Conservation (phyloP, 2,113 vertebrate genomes). For the Typhlomys cinereus region DNA sequence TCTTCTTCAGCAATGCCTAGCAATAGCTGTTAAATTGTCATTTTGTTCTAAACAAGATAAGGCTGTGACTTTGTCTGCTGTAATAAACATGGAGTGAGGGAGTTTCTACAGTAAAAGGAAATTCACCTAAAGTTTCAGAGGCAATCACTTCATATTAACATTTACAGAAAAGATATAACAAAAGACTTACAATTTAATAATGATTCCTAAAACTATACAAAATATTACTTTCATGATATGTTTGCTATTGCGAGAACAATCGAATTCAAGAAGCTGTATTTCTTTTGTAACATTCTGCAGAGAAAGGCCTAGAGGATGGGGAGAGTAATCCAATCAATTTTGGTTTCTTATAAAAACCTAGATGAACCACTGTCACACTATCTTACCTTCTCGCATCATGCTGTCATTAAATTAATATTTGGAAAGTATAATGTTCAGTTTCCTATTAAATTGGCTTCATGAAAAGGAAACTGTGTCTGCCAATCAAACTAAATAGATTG, state of each 20-base stretch:
- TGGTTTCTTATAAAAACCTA: not conserved
- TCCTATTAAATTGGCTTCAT: not conserved
- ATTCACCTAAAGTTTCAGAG: conserved; percentile 5
- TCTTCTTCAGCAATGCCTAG: not conserved
- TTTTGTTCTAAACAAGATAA: not conserved
- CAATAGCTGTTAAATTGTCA: not conserved
- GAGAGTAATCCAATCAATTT: not conserved
- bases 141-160: not conserved
- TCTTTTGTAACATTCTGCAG: not conserved
- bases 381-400: not conserved
- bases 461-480: not conserved
- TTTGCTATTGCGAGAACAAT: not conserved
- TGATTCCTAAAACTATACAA: not conserved
- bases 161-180: not conserved
- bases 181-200: not conserved
- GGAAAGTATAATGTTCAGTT: not conserved
- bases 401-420: not conserved
- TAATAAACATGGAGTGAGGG: not conserved
- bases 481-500: not conserved
- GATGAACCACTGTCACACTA: not conserved
- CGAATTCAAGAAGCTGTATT: not conserved
- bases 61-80: not conserved
- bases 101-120: not conserved
- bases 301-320: not conserved
- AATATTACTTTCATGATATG: not conserved